Evolutionary conservation across 2,797 vertebrate species (phyloP).

Genomic region (Benthosema pterotum): DNA sequence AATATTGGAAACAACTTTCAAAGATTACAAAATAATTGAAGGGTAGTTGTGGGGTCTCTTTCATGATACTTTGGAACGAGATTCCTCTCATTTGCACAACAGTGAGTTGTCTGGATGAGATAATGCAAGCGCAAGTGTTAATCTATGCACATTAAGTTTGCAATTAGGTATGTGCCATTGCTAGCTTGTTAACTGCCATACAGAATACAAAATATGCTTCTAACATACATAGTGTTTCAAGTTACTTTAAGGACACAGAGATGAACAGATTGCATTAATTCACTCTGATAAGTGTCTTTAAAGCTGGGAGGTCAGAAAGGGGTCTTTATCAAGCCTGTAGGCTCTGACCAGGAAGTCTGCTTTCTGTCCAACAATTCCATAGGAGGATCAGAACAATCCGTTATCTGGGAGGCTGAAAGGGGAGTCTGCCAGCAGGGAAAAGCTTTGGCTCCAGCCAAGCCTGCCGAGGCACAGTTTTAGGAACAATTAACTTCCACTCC

Average conservation of each 20-base stretch:
- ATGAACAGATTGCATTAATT: constrained; percentile 15
- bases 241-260: background rate
- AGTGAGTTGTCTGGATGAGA: no score
- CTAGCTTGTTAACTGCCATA: no score
- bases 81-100: no score
- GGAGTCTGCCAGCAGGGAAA: background rate
- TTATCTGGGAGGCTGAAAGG: constrained; percentile 26
- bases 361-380: constrained; percentile 39
- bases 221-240: background rate
- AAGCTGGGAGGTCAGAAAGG: constrained; percentile 42
- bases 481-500: constrained; percentile 44
- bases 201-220: background rate
- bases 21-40: no score
- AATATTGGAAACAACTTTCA: no score
- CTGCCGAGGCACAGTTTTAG: constrained; percentile 31
- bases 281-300: constrained; percentile 37
- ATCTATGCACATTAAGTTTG: no score
- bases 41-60: no score
- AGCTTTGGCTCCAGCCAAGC: constrained; percentile 15
- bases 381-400: constrained; percentile 33
- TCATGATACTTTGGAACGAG: no score
- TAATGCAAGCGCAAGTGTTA: no score
- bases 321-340: constrained; percentile 49
- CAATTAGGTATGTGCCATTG: no score
- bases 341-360: constrained; percentile 62